These are phyloP conservation scores for Nasonovia ribisnigri DNA, from an alignment of 2,888 invertebrate genomes.

Conservation along the genomic window DNA sequence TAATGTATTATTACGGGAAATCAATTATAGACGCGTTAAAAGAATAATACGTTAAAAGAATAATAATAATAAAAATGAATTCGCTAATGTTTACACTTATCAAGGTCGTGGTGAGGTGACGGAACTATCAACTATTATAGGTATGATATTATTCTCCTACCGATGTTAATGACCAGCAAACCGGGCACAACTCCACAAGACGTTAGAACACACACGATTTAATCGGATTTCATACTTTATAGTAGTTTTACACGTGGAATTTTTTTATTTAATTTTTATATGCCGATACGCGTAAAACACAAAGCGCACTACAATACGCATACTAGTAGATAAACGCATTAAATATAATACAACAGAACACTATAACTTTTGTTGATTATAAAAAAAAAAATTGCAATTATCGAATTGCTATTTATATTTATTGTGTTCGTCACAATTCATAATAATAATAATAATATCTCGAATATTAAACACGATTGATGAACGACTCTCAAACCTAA, in stretches of 20 bases:
- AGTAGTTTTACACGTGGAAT: not conserved
- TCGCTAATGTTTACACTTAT: slow-evolving; percentile 24
- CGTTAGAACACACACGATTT: not conserved
- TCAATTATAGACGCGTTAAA: slow-evolving; percentile 33
- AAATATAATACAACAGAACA: not conserved
- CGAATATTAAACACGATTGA: not conserved
- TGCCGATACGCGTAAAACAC: no score
- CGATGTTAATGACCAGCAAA: slow-evolving; percentile 28
- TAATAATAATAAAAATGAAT: slow-evolving; percentile 39
- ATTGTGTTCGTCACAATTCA: not conserved
- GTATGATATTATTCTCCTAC: not conserved
- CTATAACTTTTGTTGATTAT: not conserved
- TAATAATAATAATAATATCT: not conserved
- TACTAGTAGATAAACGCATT: not conserved
- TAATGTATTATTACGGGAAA: slow-evolving; percentile 41
- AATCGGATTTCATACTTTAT: not conserved
- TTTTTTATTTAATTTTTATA: not conserved
- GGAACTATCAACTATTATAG: not conserved
- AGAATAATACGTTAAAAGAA: slow-evolving; percentile 39
- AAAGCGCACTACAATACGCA: not conserved
- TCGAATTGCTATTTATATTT: not conserved
- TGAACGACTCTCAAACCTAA: not conserved
- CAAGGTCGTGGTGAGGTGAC: slow-evolving; percentile 15
- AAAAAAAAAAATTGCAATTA: not conserved
- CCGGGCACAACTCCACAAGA: not conserved